Base-by-base conservation (phyloP, 2,797 vertebrate species). In the Acestrorhynchus altus region DNA sequence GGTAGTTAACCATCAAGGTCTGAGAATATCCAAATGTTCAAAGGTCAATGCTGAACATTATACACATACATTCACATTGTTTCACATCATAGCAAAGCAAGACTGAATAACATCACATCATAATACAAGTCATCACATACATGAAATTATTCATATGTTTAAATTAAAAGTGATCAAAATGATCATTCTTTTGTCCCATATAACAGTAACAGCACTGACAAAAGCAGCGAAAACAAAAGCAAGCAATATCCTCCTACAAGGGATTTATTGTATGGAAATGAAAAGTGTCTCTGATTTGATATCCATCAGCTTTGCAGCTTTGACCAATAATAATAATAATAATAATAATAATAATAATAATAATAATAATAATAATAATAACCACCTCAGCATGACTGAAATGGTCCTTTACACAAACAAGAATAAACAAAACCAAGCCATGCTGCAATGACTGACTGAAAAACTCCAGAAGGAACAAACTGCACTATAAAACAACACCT, bases 331-430 rank as follows among this genome's bases (percentile, higher is more conserved):
- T 57, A n/a, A n/a, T n/a, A 24, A 57, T 24, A 57, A 57, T 57
- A 24, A 57, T 24, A 57, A 57, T 57, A 24, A 57, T 24, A 57
- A 57, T 57, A 24, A 57, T 24, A 57, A 57, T 57, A 24, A 57
- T 24, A 57, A 57, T 57, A 24, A 57, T 24, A 57, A 57, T 57
- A 24, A 57, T 24, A 57, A 57, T 57, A n/a, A n/a, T n/a, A n/a
- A n/a, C n/a, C 54, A 24, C 0, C 26, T 31, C 57, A 28, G 12
- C 57, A 28, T 8, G 26, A 1, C 57, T n/a, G 49, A 59, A 13
- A 15, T 9, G 13, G 28, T 59, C 24, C 56, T 35, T 39, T 18
- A 9, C 15, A 35, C 59, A 54, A 61, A 35, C 18, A 16, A 61
- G 15, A 12, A 60, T 28, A 4, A 61, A 61, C 13, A 18, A 39